Percentiles rank a stretch among this genome's conserved stretches.
These are phyloP conservation scores for Coracopsis vasa DNA, from an alignment of 2,113 vertebrate species.

Conservation along the genomic window DNA sequence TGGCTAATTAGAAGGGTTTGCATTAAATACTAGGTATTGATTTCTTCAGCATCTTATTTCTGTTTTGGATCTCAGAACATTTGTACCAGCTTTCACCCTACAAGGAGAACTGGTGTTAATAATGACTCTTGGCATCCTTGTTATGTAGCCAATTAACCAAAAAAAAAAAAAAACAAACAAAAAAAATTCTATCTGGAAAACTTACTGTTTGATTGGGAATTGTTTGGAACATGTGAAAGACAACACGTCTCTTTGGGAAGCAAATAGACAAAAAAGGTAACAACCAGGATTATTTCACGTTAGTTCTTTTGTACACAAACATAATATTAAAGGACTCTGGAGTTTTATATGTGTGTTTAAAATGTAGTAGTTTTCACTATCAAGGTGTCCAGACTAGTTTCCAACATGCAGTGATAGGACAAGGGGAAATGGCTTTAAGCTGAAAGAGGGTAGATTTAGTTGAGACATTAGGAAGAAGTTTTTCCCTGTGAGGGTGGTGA, in stretches of 20 bases:
- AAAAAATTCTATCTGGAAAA: neutral
- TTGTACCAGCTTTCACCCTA: neutral
- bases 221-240: neutral
- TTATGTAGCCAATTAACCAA: neutral
- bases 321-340: neutral
- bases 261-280: neutral
- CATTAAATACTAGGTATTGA: constrained; percentile 24
- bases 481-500: neutral
- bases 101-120: neutral
- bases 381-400: neutral
- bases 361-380: neutral
- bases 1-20: constrained; percentile 1
- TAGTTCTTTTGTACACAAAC: neutral
- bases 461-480: neutral
- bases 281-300: neutral
- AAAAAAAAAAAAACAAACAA: neutral
- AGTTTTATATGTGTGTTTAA: neutral
- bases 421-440: neutral
- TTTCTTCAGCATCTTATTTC: constrained; percentile 14
- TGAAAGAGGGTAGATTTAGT: neutral
- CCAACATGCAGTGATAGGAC: neutral
- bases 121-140: neutral
- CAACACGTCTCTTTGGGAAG: neutral
- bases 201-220: neutral
- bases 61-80: neutral